These are phyloP conservation scores for Philypnodon macrostomus DNA, from an alignment of 2,797 vertebrate genomes.

Conservation along the genomic window DNA sequence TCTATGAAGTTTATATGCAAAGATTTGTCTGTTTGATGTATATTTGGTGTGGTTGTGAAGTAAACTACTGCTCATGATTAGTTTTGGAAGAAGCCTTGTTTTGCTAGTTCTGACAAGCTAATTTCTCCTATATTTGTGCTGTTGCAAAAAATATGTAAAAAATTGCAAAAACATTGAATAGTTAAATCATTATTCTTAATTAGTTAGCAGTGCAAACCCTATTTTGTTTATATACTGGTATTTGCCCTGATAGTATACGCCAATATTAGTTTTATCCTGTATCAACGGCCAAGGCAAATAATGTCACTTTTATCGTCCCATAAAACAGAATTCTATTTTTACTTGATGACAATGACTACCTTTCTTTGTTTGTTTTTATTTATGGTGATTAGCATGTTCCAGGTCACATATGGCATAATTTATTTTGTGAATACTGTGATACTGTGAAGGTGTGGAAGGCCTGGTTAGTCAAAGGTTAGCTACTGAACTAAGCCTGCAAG, in stretches of 20 bases:
- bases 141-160: too few species aligned
- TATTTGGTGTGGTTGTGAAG: not conserved
- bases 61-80: not conserved
- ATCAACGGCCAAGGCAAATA: too few species aligned
- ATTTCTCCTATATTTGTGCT: not conserved
- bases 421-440: too few species aligned
- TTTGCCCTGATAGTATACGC: too few species aligned
- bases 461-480: constrained; percentile 50
- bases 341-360: not conserved
- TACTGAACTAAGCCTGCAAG: constrained; percentile 49
- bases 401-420: too few species aligned
- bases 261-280: too few species aligned
- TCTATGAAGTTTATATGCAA: not conserved
- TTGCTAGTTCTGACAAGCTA: not conserved
- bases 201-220: too few species aligned
- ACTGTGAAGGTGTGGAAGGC: constrained; percentile 28
- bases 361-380: not conserved
- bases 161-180: too few species aligned
- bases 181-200: too few species aligned
- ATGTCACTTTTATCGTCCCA: too few species aligned
- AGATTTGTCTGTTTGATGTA: not conserved
- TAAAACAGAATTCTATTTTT: too few species aligned
- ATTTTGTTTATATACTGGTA: too few species aligned
- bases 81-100: not conserved
- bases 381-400: not conserved